Base-by-base conservation (phyloP, 23 tunicate genomes). In the Styela clava region DNA sequence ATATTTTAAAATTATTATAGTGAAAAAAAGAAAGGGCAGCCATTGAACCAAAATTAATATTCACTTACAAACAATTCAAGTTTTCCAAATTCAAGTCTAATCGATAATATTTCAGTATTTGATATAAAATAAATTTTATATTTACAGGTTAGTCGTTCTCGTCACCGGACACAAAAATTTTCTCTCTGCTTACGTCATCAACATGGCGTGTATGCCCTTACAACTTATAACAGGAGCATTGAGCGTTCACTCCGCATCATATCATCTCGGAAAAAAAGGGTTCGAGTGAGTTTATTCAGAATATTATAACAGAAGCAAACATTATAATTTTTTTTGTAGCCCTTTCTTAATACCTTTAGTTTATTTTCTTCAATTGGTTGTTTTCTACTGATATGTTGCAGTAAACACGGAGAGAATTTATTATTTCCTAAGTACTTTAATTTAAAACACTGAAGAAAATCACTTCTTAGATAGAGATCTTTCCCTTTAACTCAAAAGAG, bases 101-200 rank as follows among this genome's bases (percentile, higher is more conserved):
- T n/a, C n/a, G n/a, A n/a, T n/a, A n/a, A n/a, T n/a, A n/a, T n/a
- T n/a, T n/a, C n/a, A n/a, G n/a, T n/a, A n/a, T n/a, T n/a, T n/a
- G n/a, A n/a, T n/a, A n/a, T n/a, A n/a, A n/a, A n/a, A n/a, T n/a
- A n/a, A n/a, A n/a, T n/a, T n/a, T n/a, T n/a, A 21, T 85, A 36
- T 69, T 78, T 79, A 27, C 68, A 91, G 97, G 33, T 56, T 91
- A 63, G 91, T 91, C 33, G 73, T 91, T 1, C 78, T 91, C 88
- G 81, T 79, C 24, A 86, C 97, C 52, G 76, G 71, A 30, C 97
- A 91, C 79, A 68, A 87, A 44, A 86, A 91, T 73, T 86, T 91
- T 79, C 78, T 91, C 2, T 91, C 97, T 25, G 97, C 91, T 1
- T 91, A 78, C 73, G 88, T 87, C 65, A 86, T 87, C 73, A 91